A percentile compares a stretch with the other conserved stretches of the same genome.
phyloP scores from a whole-genome alignment of 2,888 invertebrate genomes.

The Lithophane leautieri region DNA sequence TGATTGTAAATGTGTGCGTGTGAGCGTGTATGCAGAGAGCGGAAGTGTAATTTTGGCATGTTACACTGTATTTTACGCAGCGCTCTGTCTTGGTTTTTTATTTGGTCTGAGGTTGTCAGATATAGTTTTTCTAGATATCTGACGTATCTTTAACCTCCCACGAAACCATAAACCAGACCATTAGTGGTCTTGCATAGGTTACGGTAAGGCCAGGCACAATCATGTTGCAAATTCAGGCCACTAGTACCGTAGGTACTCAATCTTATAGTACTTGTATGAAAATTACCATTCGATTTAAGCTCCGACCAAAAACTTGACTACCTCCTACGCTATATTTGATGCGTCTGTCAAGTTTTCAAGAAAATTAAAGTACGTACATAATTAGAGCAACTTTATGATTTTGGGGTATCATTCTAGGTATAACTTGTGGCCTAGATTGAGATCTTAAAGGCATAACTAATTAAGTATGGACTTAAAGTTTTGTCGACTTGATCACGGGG shows the following conservation, averaged over 20 bases:
- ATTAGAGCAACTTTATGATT: conserved; percentile 24
- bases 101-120: not conserved
- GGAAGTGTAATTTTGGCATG: too few species aligned
- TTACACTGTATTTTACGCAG: too few species aligned
- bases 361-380: conserved; percentile 5
- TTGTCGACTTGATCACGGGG: not conserved
- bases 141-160: not conserved
- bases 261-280: not conserved
- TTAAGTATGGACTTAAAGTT: not conserved
- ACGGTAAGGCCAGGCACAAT: conserved; percentile 2
- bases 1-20: too few species aligned
- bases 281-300: conserved; percentile 18
- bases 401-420: not conserved
- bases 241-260: not conserved
- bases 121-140: not conserved
- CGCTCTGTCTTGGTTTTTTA: too few species aligned
- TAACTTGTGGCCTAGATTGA: not conserved
- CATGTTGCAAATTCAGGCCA: conserved; percentile 1
- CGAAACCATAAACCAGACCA: conserved; percentile 2
- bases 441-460: conserved; percentile 13
- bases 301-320: not conserved
- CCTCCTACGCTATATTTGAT: conserved; percentile 13
- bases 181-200: not conserved
- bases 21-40: too few species aligned
- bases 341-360: conserved; percentile 7